Percentiles rank a stretch among this genome's conserved stretches.
These are phyloP conservation scores for Microtus richardsoni DNA, from an alignment of 2,113 vertebrate species.

Conservation along the genomic window DNA sequence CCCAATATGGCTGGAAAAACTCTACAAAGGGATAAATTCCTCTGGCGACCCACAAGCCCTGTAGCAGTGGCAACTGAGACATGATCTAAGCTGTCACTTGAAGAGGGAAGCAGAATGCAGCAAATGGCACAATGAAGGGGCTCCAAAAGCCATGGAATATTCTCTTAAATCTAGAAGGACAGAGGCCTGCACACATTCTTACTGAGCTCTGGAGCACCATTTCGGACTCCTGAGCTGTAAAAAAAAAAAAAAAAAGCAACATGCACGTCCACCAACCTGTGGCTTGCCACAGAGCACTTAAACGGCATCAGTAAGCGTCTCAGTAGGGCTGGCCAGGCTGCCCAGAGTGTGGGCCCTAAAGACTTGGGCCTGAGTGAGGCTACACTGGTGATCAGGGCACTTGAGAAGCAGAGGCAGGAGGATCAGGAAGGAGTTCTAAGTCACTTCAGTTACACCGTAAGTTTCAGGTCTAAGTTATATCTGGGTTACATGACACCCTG, in stretches of 20 bases:
- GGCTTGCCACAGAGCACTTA: not conserved
- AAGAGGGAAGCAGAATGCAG: not conserved
- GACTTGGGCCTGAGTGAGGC: not conserved
- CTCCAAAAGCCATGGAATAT: not conserved
- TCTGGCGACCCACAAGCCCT: not conserved
- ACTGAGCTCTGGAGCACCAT: not conserved
- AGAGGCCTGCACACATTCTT: not conserved
- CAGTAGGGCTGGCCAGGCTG: not conserved
- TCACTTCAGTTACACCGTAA: not conserved
- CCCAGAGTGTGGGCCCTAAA: not conserved
- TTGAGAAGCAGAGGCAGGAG: not conserved
- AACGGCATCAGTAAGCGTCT: not conserved
- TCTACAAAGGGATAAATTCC: not conserved
- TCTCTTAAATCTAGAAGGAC: not conserved
- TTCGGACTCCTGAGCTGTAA: not conserved
- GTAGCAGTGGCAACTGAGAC: not conserved
- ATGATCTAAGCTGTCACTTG: not conserved
- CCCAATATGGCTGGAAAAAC: accelerated
- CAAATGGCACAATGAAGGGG: not conserved
- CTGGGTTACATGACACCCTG: not conserved
- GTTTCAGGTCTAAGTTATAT: not conserved
- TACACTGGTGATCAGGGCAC: not conserved
- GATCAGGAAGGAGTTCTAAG: not conserved
- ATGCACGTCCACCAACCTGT: not conserved
- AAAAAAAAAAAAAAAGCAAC: not conserved